Conservation (phyloP, 2,888 invertebrate species). For the Callimorpha dominula region DNA sequence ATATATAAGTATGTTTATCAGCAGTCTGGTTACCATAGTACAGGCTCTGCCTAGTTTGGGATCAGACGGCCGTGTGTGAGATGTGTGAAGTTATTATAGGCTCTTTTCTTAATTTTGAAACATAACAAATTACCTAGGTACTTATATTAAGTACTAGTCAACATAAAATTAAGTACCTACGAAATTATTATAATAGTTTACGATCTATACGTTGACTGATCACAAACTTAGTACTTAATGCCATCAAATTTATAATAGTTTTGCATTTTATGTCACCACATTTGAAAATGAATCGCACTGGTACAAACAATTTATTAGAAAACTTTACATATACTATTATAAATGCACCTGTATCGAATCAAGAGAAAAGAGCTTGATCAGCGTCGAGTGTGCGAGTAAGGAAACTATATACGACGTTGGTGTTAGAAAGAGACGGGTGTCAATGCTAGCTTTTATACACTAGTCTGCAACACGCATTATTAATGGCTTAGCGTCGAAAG, state of each 20-base stretch:
- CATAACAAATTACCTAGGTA: too few species aligned
- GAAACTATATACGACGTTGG: background rate
- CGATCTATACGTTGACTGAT: background rate
- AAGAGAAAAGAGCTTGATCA: constrained; percentile 51
- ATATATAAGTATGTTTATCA: too few species aligned
- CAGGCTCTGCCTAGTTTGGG: too few species aligned
- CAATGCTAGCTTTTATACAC: constrained; percentile 48
- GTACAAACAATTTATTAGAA: background rate
- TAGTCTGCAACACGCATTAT: constrained; percentile 35
- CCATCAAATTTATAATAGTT: too few species aligned
- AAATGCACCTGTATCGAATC: constrained; percentile 52
- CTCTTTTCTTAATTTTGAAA: too few species aligned
- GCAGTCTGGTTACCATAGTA: too few species aligned
- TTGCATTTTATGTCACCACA: too few species aligned
- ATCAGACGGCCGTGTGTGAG: too few species aligned
- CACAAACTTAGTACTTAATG: background rate
- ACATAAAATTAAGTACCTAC: too few species aligned
- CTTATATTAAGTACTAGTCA: too few species aligned
- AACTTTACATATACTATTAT: constrained; percentile 34
- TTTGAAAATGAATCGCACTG: too few species aligned
- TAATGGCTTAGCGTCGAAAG: constrained; percentile 26
- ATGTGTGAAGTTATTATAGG: too few species aligned
- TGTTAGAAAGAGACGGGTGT: constrained; percentile 31
- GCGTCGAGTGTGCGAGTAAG: constrained; percentile 36
- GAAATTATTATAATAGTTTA: background rate